These are phyloP conservation scores for Euura lappo DNA, from an alignment of 1,140 invertebrate species.

Conservation along the genomic window DNA sequence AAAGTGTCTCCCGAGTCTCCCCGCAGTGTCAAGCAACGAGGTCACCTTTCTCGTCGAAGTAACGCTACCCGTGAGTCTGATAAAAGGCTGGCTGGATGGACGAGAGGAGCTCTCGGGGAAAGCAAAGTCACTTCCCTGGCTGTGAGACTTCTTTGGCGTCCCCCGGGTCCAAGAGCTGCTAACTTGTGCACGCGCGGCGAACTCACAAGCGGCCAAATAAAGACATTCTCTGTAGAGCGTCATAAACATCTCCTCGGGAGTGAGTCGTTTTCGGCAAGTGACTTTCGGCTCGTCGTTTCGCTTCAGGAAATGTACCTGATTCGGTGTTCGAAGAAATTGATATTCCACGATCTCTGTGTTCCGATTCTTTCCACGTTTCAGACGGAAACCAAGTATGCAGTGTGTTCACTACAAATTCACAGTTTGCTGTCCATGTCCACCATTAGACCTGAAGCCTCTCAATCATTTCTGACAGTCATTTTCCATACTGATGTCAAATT, in stretches of 20 bases:
- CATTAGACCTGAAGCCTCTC: too few relatives aligned
- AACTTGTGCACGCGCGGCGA: conserved; percentile 2
- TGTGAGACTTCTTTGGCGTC: neutral
- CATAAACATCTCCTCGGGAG: conserved; percentile 22
- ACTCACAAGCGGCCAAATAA: conserved; percentile 18
- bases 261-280: conserved; percentile 17
- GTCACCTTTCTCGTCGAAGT: conserved; percentile 8
- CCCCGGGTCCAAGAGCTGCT: neutral
- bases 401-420: too few relatives aligned
- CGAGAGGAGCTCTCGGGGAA: neutral
- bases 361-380: neutral
- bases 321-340: neutral
- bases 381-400: too few relatives aligned
- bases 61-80: neutral
- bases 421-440: too few relatives aligned
- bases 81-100: neutral
- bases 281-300: conserved; percentile 4
- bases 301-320: neutral
- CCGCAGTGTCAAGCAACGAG: conserved; percentile 16
- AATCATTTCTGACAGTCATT: too few relatives aligned
- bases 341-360: neutral
- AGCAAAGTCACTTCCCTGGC: neutral
- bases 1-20: neutral
- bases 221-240: conserved; percentile 19
- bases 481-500: too few relatives aligned